A percentile compares a stretch with the other conserved stretches of the same genome.
Evolutionary conservation across 2,797 vertebrate genomes (phyloP).

Genomic region (Notoglanidium macrostoma): DNA sequence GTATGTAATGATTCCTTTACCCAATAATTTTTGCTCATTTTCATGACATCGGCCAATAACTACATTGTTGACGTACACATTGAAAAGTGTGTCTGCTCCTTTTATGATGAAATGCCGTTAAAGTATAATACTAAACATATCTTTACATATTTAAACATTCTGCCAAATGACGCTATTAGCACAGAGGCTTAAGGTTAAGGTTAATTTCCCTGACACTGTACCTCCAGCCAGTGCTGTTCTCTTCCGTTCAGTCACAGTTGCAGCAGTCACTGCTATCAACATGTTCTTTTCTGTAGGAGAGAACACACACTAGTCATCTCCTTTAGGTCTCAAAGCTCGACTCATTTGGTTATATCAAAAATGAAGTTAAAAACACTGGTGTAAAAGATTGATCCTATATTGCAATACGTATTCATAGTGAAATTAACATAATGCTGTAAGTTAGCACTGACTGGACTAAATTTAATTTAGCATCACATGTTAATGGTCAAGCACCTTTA

Average conservation of each 20-base stretch:
- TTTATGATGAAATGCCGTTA: background rate
- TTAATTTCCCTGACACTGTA: conserved; percentile 51
- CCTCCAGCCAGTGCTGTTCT: conserved; percentile 85
- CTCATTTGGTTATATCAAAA: background rate
- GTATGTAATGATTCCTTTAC: background rate
- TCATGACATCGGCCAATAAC: background rate
- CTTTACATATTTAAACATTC: background rate
- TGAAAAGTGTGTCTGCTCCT: background rate
- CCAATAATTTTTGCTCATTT: background rate
- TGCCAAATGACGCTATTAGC: background rate
- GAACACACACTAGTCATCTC: background rate
- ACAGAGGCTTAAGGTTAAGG: background rate
- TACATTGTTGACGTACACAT: background rate
- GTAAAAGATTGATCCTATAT: background rate
- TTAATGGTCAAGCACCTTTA: conserved; percentile 72
- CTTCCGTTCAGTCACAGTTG: conserved; percentile 79
- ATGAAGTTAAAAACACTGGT: background rate
- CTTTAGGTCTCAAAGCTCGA: background rate
- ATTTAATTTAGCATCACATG: background rate
- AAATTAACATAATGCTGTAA: background rate
- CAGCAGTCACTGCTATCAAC: conserved; percentile 81
- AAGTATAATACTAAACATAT: background rate
- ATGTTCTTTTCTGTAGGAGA: conserved; percentile 70
- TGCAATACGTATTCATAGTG: background rate
- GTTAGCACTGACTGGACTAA: background rate